Percentiles rank a stretch among this genome's conserved stretches.
phyloP scores from a whole-genome alignment of 2,888 invertebrate genomes.

The Caenorhabditis becei region DNA sequence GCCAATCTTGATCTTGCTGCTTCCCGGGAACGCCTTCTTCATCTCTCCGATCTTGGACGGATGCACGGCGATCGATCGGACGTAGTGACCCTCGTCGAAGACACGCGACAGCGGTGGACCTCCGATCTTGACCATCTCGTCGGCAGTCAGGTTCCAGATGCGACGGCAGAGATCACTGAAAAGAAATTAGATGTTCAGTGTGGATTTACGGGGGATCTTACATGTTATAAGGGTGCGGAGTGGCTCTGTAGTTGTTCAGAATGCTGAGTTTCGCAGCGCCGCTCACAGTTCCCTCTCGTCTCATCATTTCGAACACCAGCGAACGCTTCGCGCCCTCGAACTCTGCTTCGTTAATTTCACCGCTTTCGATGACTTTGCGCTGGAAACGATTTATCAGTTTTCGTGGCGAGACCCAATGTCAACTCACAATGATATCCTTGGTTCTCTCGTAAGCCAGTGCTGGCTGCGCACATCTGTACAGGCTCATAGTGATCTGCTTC shows the following conservation, averaged over 20 bases:
- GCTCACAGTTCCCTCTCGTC: constrained; percentile 89
- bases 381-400: constrained; percentile 40
- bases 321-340: constrained; percentile 91
- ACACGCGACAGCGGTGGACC: constrained; percentile 68
- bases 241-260: constrained; percentile 87
- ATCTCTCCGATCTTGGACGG: constrained; percentile 75
- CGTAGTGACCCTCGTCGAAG: constrained; percentile 67
- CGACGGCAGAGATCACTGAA: constrained; percentile 71
- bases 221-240: constrained; percentile 83
- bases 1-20: constrained; percentile 47
- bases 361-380: constrained; percentile 83
- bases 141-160: constrained; percentile 74
- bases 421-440: constrained; percentile 86
- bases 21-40: constrained; percentile 70
- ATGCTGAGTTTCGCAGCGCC: constrained; percentile 88
- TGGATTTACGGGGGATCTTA: constrained; percentile 38
- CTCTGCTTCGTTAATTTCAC: constrained; percentile 87
- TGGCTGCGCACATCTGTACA: constrained; percentile 89
- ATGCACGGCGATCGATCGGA: constrained; percentile 73
- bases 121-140: constrained; percentile 70
- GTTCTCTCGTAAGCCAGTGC: constrained; percentile 89
- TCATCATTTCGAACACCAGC: constrained; percentile 90
- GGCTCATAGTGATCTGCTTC: constrained; percentile 87
- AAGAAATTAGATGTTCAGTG: background rate
- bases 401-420: background rate